Percentiles rank a stretch among this genome's conserved stretches.
Evolutionary conservation across 2,113 vertebrate genomes (phyloP).

Genomic region (Aplodontia rufa): DNA sequence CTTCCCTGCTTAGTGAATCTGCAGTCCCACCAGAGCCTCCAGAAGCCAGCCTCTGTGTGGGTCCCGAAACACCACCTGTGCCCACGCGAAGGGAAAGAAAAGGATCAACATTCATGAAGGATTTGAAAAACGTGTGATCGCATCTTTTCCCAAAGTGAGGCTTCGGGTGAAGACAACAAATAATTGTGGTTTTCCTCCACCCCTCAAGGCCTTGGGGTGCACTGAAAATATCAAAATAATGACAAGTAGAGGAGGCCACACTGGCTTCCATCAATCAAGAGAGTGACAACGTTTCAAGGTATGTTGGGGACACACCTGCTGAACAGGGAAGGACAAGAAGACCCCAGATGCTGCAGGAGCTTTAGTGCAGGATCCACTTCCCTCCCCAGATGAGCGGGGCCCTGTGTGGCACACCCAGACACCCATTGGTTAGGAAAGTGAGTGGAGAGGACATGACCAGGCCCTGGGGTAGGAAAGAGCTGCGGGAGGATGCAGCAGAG

Average conservation of each 20-base stretch:
- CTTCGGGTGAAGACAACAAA: not conserved
- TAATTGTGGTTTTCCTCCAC: too few relatives aligned
- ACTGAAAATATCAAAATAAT: not conserved
- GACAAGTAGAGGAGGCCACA: not conserved
- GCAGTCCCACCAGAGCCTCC: too few relatives aligned
- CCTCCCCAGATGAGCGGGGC: not conserved
- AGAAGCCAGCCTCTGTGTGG: not conserved
- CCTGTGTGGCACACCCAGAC: not conserved
- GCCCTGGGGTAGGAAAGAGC: not conserved
- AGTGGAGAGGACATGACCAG: not conserved
- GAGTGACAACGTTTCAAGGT: not conserved
- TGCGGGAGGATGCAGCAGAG: not conserved
- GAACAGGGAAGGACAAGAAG: not conserved
- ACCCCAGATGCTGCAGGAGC: not conserved
- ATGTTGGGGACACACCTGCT: not conserved
- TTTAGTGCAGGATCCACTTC: not conserved
- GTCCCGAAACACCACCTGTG: not conserved
- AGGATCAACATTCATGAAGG: not conserved
- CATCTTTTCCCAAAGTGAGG: not conserved
- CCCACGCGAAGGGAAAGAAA: not conserved
- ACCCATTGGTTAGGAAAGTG: not conserved
- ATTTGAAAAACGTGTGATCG: not conserved
- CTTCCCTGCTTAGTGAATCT: not conserved
- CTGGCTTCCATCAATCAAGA: not conserved
- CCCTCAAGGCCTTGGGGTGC: not conserved